Percentiles rank a stretch among this genome's conserved stretches.
phyloP scores from a whole-genome alignment of 2,797 vertebrate species.

The Trachurus trachurus region DNA sequence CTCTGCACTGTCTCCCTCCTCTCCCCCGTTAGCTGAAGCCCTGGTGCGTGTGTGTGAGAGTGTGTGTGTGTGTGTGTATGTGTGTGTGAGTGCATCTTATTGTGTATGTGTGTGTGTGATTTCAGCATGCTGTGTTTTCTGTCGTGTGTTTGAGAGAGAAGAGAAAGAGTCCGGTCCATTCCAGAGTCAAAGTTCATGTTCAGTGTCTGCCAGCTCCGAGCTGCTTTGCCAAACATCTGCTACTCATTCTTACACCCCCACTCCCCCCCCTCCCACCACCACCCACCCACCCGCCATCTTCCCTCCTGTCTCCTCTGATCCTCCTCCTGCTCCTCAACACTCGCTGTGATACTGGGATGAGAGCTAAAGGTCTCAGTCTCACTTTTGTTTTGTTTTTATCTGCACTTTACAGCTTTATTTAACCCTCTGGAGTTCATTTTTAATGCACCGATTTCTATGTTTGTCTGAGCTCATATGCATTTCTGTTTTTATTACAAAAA shows the following conservation, averaged over 20 bases:
- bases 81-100: constrained; percentile 35
- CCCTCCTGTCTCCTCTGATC: constrained; percentile 37
- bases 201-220: constrained; percentile 89
- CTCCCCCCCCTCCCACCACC: too few species aligned
- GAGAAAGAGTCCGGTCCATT: constrained; percentile 68
- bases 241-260: constrained; percentile 66
- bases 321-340: constrained; percentile 39
- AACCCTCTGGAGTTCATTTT: not conserved
- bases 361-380: constrained; percentile 61
- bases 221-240: constrained; percentile 82
- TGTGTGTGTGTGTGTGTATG: constrained; percentile 31
- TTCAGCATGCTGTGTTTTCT: constrained; percentile 51
- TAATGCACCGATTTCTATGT: not conserved
- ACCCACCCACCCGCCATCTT: constrained; percentile 13
- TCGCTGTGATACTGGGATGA: constrained; percentile 44
- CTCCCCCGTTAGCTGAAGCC: constrained; percentile 61
- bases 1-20: constrained; percentile 63
- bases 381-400: not conserved
- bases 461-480: not conserved
- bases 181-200: constrained; percentile 88
- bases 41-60: constrained; percentile 42
- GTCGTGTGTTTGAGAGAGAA: constrained; percentile 45
- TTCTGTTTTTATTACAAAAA: too few species aligned
- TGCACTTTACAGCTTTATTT: not conserved
- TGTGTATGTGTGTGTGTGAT: constrained; percentile 28